Percentiles rank a stretch among this genome's conserved stretches.
Evolutionary conservation across 1,140 invertebrate species (phyloP).

Genomic region (Lepidurus packardi): DNA sequence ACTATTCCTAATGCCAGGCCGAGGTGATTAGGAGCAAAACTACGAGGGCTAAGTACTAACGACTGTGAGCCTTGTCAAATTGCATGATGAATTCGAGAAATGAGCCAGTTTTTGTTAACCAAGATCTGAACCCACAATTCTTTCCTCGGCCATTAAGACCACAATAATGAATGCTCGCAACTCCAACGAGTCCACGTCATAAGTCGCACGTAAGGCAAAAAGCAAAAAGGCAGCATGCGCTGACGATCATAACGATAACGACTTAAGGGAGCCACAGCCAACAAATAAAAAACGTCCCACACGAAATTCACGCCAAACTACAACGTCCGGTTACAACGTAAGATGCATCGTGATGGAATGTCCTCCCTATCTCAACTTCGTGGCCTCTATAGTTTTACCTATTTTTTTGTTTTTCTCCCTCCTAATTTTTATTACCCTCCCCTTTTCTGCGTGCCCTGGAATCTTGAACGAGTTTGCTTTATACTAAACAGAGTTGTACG

Average conservation of each 20-base stretch:
- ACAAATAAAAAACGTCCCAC: not conserved
- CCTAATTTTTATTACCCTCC: not conserved
- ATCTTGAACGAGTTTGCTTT: not conserved
- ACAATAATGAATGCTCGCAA: not conserved
- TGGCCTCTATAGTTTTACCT: not conserved
- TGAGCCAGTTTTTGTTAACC: not conserved
- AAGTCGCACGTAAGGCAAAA: not conserved
- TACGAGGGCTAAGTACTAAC: conserved; percentile 1
- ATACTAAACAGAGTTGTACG: not conserved
- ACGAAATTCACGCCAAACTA: not conserved
- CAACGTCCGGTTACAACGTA: conserved; percentile 13
- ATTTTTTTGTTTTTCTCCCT: not conserved
- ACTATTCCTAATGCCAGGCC: not conserved
- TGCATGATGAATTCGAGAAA: conserved; percentile 16
- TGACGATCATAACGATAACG: conserved; percentile 14
- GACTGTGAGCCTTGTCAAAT: not conserved
- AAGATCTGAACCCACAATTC: not conserved
- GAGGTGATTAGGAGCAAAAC: conserved; percentile 9
- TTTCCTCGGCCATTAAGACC: not conserved
- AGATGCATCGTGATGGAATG: conserved; percentile 9
- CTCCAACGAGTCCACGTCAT: not conserved
- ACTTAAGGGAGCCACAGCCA: not conserved
- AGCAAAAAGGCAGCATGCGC: conserved; percentile 1
- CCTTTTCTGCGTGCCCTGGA: not conserved
- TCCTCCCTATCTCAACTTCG: not conserved